These are phyloP conservation scores for Ageneiosus marmoratus DNA, from an alignment of 2,113 vertebrate genomes.

Conservation along the genomic window DNA sequence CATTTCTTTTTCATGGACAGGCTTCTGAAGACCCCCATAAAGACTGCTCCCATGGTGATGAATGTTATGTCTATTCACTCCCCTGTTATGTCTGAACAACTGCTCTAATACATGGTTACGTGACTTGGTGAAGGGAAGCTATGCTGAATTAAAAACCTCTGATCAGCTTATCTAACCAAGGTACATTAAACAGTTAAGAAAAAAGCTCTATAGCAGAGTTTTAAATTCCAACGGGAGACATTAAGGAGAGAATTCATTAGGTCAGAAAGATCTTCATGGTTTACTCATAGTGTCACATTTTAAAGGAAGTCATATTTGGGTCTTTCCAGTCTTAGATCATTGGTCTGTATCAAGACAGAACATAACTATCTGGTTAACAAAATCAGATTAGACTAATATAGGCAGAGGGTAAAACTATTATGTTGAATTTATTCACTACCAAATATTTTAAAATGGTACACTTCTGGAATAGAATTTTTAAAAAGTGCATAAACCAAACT, in stretches of 20 bases:
- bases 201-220: background rate
- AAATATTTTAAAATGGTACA: no score
- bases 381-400: background rate
- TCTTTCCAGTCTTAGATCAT: background rate
- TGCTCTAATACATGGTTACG: background rate
- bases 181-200: background rate
- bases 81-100: constrained; percentile 9
- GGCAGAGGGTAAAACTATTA: background rate
- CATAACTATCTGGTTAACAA: background rate
- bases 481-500: background rate
- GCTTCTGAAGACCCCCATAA: background rate
- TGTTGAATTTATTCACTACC: background rate
- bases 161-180: background rate
- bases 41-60: background rate
- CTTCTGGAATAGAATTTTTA: background rate
- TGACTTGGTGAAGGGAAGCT: background rate
- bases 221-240: background rate
- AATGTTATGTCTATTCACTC: constrained; percentile 16
- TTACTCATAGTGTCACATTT: background rate
- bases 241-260: no score
- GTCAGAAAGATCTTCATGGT: background rate
- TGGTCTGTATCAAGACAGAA: background rate
- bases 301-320: background rate
- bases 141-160: background rate
- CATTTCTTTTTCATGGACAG: background rate